Base-by-base conservation (phyloP, 2,888 invertebrate species). In the Tinea pellionella region DNA sequence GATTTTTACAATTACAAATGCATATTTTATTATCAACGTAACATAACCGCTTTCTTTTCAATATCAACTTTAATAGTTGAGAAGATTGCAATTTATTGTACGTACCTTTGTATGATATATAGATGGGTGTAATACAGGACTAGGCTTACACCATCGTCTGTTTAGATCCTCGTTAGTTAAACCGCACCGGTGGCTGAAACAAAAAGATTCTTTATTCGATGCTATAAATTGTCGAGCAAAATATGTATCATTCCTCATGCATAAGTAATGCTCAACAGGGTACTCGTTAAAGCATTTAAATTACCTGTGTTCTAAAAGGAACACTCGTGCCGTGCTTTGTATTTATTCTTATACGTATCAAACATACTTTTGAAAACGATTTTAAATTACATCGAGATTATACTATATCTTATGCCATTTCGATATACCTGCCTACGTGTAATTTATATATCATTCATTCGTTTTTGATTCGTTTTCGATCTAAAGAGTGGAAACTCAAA, bases 141-240 rank as follows among this genome's bases (percentile, higher is more conserved):
- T 91, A 43, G 96, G 96, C 70, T 90, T 90, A 72, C 91, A 90
- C 96, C 96, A 96, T 61, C 93, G 90, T 67, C 95, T 90, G 84
- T 96, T 96, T 75, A 96, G 85, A 85, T 96, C 96, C 82, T 94
- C 93, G 75, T 93, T 94, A 70, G 93, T 93, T 74, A 96, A 80
- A 59, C 94, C 94, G 87, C 94, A 94, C 66, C 95, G 90, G 79
- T 94, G 92, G 80, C 94, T 94, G 88, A 63, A 89, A 89, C 74
- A 79, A 81, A 55, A 47, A 47, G 15, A 2, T 16, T 47, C n/a
- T 47, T 47, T 37, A 37, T 37, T 37, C 37, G 37, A 37, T 12
- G 37, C 37, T 6, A 37, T 37, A 37, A 37, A 37, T 37, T 37
- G 2, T 37, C 37, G n/a, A 37, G 37, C n/a, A 37, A n/a, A 37